Base-by-base conservation (phyloP, 1,140 invertebrate genomes). In the Agrypnia vestita region DNA sequence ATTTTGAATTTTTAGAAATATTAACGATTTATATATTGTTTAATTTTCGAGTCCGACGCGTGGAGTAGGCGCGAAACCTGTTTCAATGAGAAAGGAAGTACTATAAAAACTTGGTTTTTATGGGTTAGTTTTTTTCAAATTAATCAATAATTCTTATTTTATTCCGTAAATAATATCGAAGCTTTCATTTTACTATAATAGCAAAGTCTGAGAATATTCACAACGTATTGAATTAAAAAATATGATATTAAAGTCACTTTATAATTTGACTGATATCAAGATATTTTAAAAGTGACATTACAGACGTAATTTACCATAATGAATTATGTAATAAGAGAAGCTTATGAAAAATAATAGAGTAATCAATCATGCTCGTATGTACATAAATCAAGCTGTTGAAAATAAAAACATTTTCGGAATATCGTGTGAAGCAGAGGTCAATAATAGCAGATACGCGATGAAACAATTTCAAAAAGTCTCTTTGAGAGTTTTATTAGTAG, bases 381-480 rank as follows among this genome's bases (percentile, higher is more conserved):
- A 59, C 55, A 59, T 15, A 59, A 59, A 59, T 21, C 15, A 21
- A 8, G 55, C 55, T 19, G 21, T 59, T 17, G 55, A 21, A 59
- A 59, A 12, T 59, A 59, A 59, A 11, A 6, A 4, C 21, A 59
- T 59, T 59, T 59, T 19, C 55, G 11, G 17, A 59, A 21, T 21
- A 59, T 59, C 21, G 15, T 59, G 55, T 59, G 15, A 3, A 59
- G 55, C 17, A 59, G 55, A 59, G 55, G 55, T 59, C 55, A 59
- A n/a, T 3, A 35, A 3, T 35, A 35, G 6, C 1, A 35, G 6
- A 35, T 3, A 35, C 6, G 25, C 25, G 25, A 6, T 35, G 25
- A 35, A 35, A 1, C 25, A n/a, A n/a, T n/a, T n/a, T n/a, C n/a
- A n/a, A n/a, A n/a, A n/a, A n/a, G n/a, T n/a, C n/a, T n/a, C n/a